Conservation (phyloP, 2,888 invertebrate genomes). For the Ichneumoninae sp. region DNA sequence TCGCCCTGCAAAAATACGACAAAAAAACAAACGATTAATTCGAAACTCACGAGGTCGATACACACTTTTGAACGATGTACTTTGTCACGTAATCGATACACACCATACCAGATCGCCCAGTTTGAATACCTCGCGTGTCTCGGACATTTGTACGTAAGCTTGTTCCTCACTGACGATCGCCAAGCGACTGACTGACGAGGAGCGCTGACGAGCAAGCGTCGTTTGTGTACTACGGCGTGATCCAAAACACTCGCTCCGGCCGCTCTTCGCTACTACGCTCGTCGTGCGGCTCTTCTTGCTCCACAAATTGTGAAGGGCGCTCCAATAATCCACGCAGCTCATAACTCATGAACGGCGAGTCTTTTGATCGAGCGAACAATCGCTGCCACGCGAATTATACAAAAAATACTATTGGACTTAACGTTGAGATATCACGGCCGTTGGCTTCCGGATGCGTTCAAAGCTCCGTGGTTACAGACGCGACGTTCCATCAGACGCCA, state of each 20-base stretch:
- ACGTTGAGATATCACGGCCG: conserved; percentile 37
- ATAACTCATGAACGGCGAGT: conserved; percentile 14
- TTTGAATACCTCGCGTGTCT: conserved; percentile 85
- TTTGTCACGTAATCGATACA: conserved; percentile 79
- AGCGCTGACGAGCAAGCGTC: conserved; percentile 75
- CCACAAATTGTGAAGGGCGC: conserved; percentile 64
- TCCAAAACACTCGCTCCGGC: conserved; percentile 75
- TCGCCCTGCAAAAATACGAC: conserved; percentile 91
- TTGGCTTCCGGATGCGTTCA: conserved; percentile 68
- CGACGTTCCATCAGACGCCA: not conserved
- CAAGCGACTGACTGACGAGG: conserved; percentile 80
- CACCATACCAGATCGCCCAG: conserved; percentile 90
- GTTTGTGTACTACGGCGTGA: conserved; percentile 79
- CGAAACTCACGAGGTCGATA: conserved; percentile 2
- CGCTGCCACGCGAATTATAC: not conserved
- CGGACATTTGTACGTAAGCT: conserved; percentile 84
- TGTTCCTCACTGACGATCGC: conserved; percentile 76
- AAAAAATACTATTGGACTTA: conserved; percentile 13
- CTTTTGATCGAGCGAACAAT: not conserved
- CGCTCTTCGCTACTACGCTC: conserved; percentile 59
- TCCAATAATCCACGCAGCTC: conserved; percentile 59
- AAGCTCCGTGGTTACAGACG: conserved; percentile 60
- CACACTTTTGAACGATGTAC: conserved; percentile 33
- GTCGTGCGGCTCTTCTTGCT: conserved; percentile 58
- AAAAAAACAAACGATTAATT: conserved; percentile 77